Evolutionary conservation across 1,140 invertebrate genomes (phyloP).

Genomic region (Tetragnatha versicolor): DNA sequence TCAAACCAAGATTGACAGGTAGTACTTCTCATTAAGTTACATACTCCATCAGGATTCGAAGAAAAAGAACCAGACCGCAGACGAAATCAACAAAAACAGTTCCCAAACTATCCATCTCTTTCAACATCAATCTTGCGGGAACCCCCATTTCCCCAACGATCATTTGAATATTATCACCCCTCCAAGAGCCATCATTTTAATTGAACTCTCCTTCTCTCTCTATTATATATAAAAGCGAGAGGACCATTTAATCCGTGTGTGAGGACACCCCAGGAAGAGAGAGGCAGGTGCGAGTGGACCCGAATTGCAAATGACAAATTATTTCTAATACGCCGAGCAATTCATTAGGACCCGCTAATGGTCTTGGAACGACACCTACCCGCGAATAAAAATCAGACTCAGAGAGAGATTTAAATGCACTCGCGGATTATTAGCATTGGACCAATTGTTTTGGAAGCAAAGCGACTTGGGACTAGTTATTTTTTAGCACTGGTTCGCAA

Average conservation of each 20-base stretch:
- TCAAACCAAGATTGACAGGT: too few relatives aligned
- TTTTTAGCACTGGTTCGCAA: too few relatives aligned
- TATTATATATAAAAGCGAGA: too few relatives aligned
- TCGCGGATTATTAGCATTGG: background rate
- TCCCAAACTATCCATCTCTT: too few relatives aligned
- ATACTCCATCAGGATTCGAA: too few relatives aligned
- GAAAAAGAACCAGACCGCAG: too few relatives aligned
- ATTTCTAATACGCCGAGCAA: slow-evolving; percentile 12
- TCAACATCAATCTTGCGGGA: background rate
- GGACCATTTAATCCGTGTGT: slow-evolving; percentile 19
- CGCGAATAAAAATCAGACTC: slow-evolving; percentile 9
- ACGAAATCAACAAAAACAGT: too few relatives aligned
- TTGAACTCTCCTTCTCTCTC: too few relatives aligned
- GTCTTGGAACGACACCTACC: background rate
- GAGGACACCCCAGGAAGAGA: background rate
- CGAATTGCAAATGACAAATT: slow-evolving; percentile 48
- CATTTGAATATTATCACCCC: background rate
- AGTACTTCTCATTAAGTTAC: too few relatives aligned
- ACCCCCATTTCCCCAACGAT: background rate
- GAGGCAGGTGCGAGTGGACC: slow-evolving; percentile 24
- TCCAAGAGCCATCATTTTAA: background rate
- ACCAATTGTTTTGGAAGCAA: background rate
- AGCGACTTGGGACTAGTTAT: too few relatives aligned
- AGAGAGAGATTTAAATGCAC: background rate
- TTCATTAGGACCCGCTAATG: slow-evolving; percentile 20